A percentile compares a stretch with the other conserved stretches of the same genome.
phyloP scores from a whole-genome alignment of 2,888 invertebrate genomes.

The Lacanobia wlatinum region DNA sequence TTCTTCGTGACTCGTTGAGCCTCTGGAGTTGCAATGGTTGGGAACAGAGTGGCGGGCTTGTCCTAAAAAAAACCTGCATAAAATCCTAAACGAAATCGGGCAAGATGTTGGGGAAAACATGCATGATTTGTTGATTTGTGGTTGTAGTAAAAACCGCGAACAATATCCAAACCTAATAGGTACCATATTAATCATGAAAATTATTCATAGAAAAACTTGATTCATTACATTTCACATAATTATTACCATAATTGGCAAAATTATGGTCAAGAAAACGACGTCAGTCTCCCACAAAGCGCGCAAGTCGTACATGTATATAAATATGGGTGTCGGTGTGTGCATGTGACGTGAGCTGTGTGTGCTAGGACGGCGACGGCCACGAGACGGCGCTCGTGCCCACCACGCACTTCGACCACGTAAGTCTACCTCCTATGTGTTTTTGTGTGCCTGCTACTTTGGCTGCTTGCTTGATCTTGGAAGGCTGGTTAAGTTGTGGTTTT shows the following conservation, averaged over 20 bases:
- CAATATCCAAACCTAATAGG: not conserved
- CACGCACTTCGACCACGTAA: conserved; percentile 87
- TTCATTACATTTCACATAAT: not conserved
- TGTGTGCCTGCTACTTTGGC: conserved; percentile 41
- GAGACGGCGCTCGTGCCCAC: conserved; percentile 85
- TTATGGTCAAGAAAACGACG: not conserved
- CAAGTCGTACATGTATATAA: conserved; percentile 72
- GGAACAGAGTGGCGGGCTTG: too few species aligned
- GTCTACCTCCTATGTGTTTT: conserved; percentile 66
- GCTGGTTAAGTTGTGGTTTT: conserved; percentile 39
- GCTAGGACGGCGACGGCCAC: conserved; percentile 87
- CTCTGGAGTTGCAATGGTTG: too few species aligned
- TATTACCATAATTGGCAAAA: not conserved
- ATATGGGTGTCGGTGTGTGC: conserved; percentile 84
- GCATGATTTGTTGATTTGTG: not conserved
- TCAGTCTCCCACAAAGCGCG: conserved; percentile 28
- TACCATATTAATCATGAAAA: not conserved
- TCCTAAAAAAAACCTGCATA: not conserved
- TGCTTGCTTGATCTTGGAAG: conserved; percentile 40
- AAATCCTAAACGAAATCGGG: not conserved
- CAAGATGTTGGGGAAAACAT: not conserved
- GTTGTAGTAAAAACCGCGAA: not conserved
- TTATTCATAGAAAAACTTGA: conserved; percentile 2
- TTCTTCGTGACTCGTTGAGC: too few species aligned
- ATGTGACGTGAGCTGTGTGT: conserved; percentile 81